These are phyloP conservation scores for Drosophila phalerata DNA, from an alignment of 2,888 invertebrate species.

Conservation along the genomic window DNA sequence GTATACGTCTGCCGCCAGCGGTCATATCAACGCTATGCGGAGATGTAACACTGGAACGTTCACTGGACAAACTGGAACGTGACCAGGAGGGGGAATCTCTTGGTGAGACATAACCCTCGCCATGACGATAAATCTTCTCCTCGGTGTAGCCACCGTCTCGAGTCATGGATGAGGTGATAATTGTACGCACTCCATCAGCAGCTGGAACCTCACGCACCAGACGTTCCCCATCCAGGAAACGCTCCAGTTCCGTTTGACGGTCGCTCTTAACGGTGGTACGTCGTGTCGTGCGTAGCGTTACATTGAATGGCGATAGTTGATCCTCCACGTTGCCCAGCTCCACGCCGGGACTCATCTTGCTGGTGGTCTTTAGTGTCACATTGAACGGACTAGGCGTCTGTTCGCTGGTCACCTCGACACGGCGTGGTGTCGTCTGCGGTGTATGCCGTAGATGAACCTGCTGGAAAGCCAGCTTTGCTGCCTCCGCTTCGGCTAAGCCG, in stretches of 20 bases:
- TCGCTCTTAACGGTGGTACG: constrained; percentile 60
- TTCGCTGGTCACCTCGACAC: constrained; percentile 81
- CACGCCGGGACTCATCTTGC: constrained; percentile 74
- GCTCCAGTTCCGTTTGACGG: constrained; percentile 80
- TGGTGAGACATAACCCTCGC: constrained; percentile 82
- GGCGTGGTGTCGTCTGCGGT: constrained; percentile 86
- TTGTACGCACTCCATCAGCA: constrained; percentile 83
- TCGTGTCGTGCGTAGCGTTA: constrained; percentile 75
- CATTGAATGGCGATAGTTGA: constrained; percentile 80
- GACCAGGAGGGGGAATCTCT: constrained; percentile 74
- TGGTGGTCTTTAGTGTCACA: constrained; percentile 86
- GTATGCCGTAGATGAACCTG: constrained; percentile 88
- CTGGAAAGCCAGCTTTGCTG: constrained; percentile 86
- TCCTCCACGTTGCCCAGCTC: constrained; percentile 70
- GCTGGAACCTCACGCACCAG: constrained; percentile 87
- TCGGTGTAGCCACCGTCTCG: constrained; percentile 81
- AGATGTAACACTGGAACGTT: constrained; percentile 78
- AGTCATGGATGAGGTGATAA: constrained; percentile 84
- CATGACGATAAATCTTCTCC: constrained; percentile 83
- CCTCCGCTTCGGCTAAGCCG: constrained; percentile 86
- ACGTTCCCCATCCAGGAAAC: constrained; percentile 91
- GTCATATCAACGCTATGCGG: constrained; percentile 82
- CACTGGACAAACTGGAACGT: constrained; percentile 73
- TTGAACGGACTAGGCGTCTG: constrained; percentile 78
- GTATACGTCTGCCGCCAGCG: constrained; percentile 81